Conservation (phyloP, 2,797 vertebrate species). For the Gobionotothen gibberifrons region DNA sequence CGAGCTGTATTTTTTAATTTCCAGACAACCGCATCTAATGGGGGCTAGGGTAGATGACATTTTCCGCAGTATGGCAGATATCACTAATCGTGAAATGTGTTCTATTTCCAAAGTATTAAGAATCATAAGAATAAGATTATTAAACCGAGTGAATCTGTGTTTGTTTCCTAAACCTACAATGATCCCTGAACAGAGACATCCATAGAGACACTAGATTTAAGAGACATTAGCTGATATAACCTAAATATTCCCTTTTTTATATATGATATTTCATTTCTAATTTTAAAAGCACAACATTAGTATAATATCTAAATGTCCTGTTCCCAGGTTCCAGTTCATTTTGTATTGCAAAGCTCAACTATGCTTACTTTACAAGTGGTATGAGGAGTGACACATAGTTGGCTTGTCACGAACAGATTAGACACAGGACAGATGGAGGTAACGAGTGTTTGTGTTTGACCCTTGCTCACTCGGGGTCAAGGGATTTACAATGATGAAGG, state of each 20-base stretch:
- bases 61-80: slow-evolving; percentile 73
- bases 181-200: background rate
- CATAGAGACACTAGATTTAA: background rate
- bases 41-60: slow-evolving; percentile 61
- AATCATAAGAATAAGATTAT: too few relatives aligned
- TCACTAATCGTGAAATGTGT: slow-evolving; percentile 50
- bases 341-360: slow-evolving; percentile 42
- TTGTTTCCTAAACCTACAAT: background rate
- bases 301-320: background rate
- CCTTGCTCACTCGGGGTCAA: slow-evolving; percentile 18
- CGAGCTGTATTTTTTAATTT: slow-evolving; percentile 71
- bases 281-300: background rate
- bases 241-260: background rate
- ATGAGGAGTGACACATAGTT: slow-evolving; percentile 56
- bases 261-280: background rate
- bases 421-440: slow-evolving; percentile 47
- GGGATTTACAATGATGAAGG: slow-evolving; percentile 48
- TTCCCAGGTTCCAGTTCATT: slow-evolving; percentile 5
- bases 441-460: slow-evolving; percentile 60
- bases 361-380: slow-evolving; percentile 26
- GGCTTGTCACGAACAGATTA: slow-evolving; percentile 44
- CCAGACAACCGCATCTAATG: slow-evolving; percentile 65
- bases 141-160: slow-evolving; percentile 1
- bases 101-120: slow-evolving; percentile 44
- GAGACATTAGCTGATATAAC: slow-evolving; percentile 12